Conservation (phyloP, 2,888 invertebrate genomes). For the Eupithecia subumbrata region DNA sequence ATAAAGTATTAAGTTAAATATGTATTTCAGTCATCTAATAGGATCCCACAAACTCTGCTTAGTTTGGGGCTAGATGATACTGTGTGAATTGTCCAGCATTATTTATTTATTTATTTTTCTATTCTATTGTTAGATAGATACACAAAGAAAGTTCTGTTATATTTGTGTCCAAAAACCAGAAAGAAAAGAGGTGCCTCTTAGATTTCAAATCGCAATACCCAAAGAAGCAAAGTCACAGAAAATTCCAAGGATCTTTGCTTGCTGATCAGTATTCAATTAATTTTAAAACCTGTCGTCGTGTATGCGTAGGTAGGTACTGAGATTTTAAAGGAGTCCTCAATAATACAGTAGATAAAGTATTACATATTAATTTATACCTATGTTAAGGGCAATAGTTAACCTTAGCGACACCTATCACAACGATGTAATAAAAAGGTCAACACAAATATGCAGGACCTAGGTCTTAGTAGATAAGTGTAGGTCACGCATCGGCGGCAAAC, state of each 20-base stretch:
- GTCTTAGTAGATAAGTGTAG: slow-evolving; percentile 41
- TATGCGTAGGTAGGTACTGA: background rate
- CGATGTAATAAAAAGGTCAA: slow-evolving; percentile 12
- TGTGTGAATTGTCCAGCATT: too few relatives aligned
- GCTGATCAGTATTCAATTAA: background rate
- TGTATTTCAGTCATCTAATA: too few relatives aligned
- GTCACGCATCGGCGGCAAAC: slow-evolving; percentile 48
- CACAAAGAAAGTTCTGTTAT: background rate
- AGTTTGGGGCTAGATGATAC: too few relatives aligned
- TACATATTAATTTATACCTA: background rate
- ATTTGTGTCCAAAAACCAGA: background rate
- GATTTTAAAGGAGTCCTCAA: background rate
- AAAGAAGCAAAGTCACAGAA: background rate
- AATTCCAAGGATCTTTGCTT: background rate
- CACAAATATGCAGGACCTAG: slow-evolving; percentile 21
- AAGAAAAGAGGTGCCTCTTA: background rate
- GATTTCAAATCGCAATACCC: slow-evolving; percentile 1
- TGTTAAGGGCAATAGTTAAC: slow-evolving; percentile 7
- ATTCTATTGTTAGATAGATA: too few relatives aligned
- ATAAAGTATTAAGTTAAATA: too few relatives aligned
- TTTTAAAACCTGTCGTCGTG: background rate
- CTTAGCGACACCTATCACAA: slow-evolving; percentile 4
- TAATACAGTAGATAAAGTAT: background rate
- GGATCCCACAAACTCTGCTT: too few relatives aligned
- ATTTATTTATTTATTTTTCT: too few relatives aligned